Evolutionary conservation across 1,140 invertebrate species (phyloP), one percentile per base, ranked within the genome.

Genomic region (Laodelphax striatellus): DNA sequence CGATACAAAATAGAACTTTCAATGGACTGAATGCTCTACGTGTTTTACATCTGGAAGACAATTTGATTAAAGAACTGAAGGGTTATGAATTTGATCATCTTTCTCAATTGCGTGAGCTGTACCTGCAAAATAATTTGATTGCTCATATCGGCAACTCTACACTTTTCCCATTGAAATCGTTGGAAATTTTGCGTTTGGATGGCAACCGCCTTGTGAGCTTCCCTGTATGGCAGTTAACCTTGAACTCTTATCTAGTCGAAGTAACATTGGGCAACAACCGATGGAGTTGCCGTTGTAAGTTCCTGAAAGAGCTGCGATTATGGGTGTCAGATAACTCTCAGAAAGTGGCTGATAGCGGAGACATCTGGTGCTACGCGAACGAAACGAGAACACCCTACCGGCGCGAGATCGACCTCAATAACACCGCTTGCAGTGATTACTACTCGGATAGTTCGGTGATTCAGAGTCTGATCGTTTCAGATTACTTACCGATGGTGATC

Each of bases 71-170:
- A 53, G 81, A 85, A 61, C 75, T 96, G 9, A 84, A 89, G 64
- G 92, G 92, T 11, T 93, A 85, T 71, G 92, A 96, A 74, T 94
- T 96, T 70, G 90, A 92, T 67, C 86, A 90, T 70, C 73, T 96
- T 16, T 79, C 80, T 5, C 82, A 87, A 61, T 72, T 95, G 58
- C 81, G 84, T 65, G 89, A 94, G 72, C 77, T 96, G 0, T 91
- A 92, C 71, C 74, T 96, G 63, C 88, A 94, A 66, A 88, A 92
- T 68, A 96, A 96, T 75, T 71, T 82, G 42, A 85, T 96, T 54
- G 76, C 78, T 11, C 79, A 79, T 67, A 88, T 96, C 63, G 82
- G 82, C 41, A 94, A 94, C 71, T 78, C 82, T 66, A 93, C 90
- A 4, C 83, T 95, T 61, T 70, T 85, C 16, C 83, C 85, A 8